These are phyloP conservation scores for Sinohyriopsis cumingii DNA, from an alignment of 2,888 invertebrate genomes.

Conservation along the genomic window DNA sequence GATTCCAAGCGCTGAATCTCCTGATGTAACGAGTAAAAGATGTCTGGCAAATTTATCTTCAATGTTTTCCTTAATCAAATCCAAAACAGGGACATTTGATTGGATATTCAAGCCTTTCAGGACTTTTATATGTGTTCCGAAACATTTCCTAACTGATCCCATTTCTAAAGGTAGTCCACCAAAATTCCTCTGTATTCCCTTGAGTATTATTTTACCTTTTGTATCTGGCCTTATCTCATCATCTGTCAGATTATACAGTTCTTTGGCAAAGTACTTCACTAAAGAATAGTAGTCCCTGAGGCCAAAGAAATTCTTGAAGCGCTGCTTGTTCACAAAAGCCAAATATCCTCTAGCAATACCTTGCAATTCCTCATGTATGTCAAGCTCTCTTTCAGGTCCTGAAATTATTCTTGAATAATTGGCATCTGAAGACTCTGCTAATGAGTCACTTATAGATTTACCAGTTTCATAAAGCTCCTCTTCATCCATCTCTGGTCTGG, in stretches of 20 bases:
- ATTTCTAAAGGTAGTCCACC: conserved; percentile 41
- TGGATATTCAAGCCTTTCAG: background rate
- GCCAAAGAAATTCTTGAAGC: conserved; percentile 43
- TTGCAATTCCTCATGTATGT: conserved; percentile 7
- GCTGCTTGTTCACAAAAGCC: conserved; percentile 16
- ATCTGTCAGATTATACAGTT: background rate
- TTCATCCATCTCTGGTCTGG: conserved; percentile 50
- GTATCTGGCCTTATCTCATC: conserved; percentile 1
- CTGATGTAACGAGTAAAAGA: conserved; percentile 44
- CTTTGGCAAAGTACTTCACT: conserved; percentile 19
- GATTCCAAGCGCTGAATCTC: conserved; percentile 41
- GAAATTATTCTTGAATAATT: background rate
- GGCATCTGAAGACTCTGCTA: background rate
- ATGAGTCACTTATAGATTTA: conserved; percentile 39
- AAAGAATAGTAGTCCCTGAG: conserved; percentile 44
- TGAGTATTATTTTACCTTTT: conserved; percentile 24
- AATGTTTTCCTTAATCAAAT: conserved; percentile 42
- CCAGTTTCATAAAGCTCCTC: conserved; percentile 50
- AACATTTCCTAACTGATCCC: conserved; percentile 27
- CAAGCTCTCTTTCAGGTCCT: too few relatives aligned
- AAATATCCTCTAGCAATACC: conserved; percentile 22
- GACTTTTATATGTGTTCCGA: background rate
- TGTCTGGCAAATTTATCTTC: conserved; percentile 42
- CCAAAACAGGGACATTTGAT: conserved; percentile 12
- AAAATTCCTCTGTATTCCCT: conserved; percentile 50